These are phyloP conservation scores for Macrophya annulata DNA, from an alignment of 2,888 invertebrate genomes.

Conservation along the genomic window DNA sequence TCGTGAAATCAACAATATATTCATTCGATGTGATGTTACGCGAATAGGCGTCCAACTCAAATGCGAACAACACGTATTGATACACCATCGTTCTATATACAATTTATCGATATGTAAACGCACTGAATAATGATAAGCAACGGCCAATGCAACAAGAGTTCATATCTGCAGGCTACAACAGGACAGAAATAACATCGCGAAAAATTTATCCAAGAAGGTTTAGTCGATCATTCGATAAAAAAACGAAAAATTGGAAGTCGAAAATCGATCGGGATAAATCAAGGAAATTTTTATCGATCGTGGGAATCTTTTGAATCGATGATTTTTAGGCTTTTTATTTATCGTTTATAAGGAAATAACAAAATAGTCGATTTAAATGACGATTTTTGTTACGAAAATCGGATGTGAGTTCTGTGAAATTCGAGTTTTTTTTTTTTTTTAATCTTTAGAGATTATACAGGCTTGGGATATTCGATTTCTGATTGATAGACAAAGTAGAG, in stretches of 20 bases:
- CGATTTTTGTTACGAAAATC: too few species aligned
- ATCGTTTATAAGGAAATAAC: too few species aligned
- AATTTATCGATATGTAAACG: conserved; percentile 39
- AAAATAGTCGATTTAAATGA: too few species aligned
- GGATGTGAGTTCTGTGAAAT: too few species aligned
- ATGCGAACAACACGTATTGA: conserved; percentile 33
- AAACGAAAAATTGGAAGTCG: too few species aligned
- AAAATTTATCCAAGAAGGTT: neutral
- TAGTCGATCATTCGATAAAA: too few species aligned
- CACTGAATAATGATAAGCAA: conserved; percentile 29
- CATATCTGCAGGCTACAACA: neutral
- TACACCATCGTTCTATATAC: neutral
- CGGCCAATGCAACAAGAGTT: neutral
- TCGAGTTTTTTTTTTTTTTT: too few species aligned
- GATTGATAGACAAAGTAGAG: too few species aligned
- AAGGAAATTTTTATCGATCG: neutral
- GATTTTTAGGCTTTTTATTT: too few species aligned
- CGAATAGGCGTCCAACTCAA: neutral
- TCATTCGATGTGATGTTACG: conserved; percentile 62
- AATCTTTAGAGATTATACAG: too few species aligned
- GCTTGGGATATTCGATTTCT: too few species aligned
- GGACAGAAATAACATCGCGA: neutral
- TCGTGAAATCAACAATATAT: conserved; percentile 75
- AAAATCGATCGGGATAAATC: neutral
- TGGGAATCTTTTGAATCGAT: too few species aligned